A percentile compares a stretch with the other conserved stretches of the same genome.
Conservation (phyloP, 2,888 invertebrate genomes). For the Orthosia cruda region DNA sequence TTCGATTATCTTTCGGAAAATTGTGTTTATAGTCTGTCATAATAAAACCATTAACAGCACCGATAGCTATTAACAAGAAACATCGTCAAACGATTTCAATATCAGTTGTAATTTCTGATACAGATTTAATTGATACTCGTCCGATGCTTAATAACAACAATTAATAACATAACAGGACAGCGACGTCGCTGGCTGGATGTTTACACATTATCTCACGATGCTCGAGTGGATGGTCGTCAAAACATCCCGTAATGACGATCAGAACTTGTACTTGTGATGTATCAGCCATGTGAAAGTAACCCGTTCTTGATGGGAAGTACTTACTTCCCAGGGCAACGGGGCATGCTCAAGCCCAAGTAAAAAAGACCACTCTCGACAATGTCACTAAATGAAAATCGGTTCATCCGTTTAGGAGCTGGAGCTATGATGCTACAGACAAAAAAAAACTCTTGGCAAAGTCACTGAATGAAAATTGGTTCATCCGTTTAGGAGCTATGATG, state of each 20-base stretch:
- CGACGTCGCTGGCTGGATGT: slow-evolving; percentile 66
- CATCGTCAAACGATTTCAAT: neutral
- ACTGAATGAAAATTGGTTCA: too few species aligned
- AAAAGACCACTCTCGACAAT: too few species aligned
- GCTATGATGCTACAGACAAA: too few species aligned
- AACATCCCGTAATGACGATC: slow-evolving; percentile 70
- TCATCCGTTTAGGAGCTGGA: too few species aligned
- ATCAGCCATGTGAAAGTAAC: slow-evolving; percentile 35
- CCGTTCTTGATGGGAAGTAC: neutral
- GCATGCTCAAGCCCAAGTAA: too few species aligned
- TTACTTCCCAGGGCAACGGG: neutral
- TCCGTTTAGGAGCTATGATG: too few species aligned
- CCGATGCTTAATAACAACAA: slow-evolving; percentile 48
- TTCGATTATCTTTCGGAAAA: neutral
- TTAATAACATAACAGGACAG: slow-evolving; percentile 65
- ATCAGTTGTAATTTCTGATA: slow-evolving; percentile 13
- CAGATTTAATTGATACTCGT: slow-evolving; percentile 24
- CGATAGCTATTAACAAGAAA: slow-evolving; percentile 1
- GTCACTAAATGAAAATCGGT: too few species aligned
- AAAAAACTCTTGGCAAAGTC: too few species aligned
- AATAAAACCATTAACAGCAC: neutral
- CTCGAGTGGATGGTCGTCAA: slow-evolving; percentile 61
- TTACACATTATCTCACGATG: slow-evolving; percentile 72
- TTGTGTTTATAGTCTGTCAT: neutral
- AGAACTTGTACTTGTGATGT: slow-evolving; percentile 20